Base-by-base conservation (phyloP, 2,797 vertebrate species). In the Sarcoramphus papa region DNA sequence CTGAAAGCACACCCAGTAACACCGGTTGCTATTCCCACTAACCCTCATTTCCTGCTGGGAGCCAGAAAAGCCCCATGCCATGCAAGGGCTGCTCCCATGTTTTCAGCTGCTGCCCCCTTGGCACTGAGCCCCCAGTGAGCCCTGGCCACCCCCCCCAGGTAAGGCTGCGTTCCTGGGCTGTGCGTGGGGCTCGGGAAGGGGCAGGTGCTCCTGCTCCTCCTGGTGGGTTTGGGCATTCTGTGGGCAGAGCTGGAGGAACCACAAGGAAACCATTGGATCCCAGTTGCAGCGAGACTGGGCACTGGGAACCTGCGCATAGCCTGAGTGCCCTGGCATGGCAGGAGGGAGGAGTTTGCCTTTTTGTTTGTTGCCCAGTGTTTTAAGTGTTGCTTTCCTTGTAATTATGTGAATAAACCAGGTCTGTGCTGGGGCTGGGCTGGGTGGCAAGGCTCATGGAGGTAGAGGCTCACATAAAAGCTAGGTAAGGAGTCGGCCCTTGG, bases 51-150 rank as follows among this genome's bases (percentile, higher is more conserved):
- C 59, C 67, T 51, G 12, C 59, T 27, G 35, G 45, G 37, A 82
- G 35, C 41, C 18, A 43, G 47, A 47, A 89, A 73, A 87, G 43
- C 30, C 35, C 12, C 17, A 5, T 2, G 5, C 23, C 7, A 4
- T 0, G 1, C 1, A 8, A 13, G 10, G 20, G 8, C 15, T 28
- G 0, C 5, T 62, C 9, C 3, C 1, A 1, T 1, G 1, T 21
- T 45, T 83, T 53, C 12, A 35, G 57, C 62, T 79, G n/a, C 77
- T 85, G 31, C n/a, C 4, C 2, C 10, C 35, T 24, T 10, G 37
- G 37, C 1, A 2, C 17, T 5, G 14, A 60, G 21, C 1, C 21
- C 14, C 6, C 24, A 0, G 9, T 1, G 40, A 79, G 13, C 9
- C 27, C 33, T 2, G 1, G 19, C 10, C 4, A 1, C 20, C 5